Base-by-base conservation (phyloP, 2,797 vertebrate species). In the Urosaurus nigricauda region DNA sequence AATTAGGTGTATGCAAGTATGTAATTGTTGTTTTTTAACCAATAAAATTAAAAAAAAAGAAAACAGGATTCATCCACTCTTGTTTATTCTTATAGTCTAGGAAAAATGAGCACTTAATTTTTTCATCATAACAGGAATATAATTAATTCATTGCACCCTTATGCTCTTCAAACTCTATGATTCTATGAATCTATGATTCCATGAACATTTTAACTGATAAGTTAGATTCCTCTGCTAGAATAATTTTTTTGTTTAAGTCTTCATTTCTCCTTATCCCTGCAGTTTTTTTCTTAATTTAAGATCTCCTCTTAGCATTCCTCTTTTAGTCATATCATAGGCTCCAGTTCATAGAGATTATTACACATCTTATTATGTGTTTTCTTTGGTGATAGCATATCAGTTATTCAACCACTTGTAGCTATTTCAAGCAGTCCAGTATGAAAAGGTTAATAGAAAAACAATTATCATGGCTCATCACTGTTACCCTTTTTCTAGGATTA, bases 331-430 rank as follows among this genome's bases (percentile, higher is more conserved):
- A 56, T 40, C 40, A 47, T 47, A n/a, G 5, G n/a, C 47, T 37
- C 53, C 19, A 37, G 1, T 47, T 47, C 2, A 21, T 88, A 58
- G 17, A 83, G 19, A 71, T 87, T 81, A 63, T 81, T 83, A 21
- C 83, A 26, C 16, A 8, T 60, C 26, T 17, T 35, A 37, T 63
- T 9, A 29, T 47, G 13, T 12, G 13, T 70, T 77, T 75, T n/a
- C 58, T 87, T 87, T 51, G 63, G 51, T 37, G 86, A 91, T n/a
- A 87, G 56, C 29, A 12, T 29, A 14, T 79, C 86, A 88, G 88
- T 32, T 87, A 90, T 75, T 93, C 73, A 78, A 87, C 84, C 9
- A 81, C 47, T 11, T 16, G 21, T 53, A 89, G 37, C 58, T 9
- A 90, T 5, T 40, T 43, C 87, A 92, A 90, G 7, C 43, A 90